Conservation (phyloP, 2,888 invertebrate genomes). For the Folsomia manolachei region DNA sequence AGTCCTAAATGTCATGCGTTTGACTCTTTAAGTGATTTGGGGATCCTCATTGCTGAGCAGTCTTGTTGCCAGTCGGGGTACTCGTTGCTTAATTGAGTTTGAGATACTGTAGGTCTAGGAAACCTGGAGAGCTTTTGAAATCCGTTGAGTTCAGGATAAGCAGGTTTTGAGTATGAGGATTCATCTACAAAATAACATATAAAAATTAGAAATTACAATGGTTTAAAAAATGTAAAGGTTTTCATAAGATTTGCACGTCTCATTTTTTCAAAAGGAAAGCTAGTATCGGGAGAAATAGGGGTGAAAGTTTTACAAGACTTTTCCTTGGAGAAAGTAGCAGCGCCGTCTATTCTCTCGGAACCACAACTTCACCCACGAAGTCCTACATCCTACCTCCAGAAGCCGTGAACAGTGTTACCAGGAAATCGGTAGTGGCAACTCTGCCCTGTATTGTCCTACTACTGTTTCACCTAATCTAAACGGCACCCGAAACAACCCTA, state of each 20-base stretch:
- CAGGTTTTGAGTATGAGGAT: constrained; percentile 42
- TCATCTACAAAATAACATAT: constrained; percentile 35
- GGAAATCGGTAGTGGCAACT: neutral
- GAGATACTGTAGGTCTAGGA: constrained; percentile 36
- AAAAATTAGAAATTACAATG: no score
- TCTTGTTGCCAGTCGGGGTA: constrained; percentile 50
- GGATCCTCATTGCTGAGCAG: constrained; percentile 44
- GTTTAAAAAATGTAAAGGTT: no score
- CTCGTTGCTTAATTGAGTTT: constrained; percentile 48
- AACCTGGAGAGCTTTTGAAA: constrained; percentile 47
- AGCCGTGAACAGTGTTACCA: neutral
- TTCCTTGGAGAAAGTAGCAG: no score
- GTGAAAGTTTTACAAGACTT: no score
- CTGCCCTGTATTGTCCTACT: no score
- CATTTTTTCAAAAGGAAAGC: no score
- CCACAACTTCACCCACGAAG: no score
- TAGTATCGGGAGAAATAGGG: no score
- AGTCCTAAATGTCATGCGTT: constrained; percentile 48
- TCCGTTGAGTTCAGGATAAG: constrained; percentile 46
- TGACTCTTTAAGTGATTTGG: constrained; percentile 50
- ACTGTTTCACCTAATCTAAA: no score
- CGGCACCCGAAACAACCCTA: no score
- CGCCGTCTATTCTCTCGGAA: no score
- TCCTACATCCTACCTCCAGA: neutral
- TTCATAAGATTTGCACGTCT: no score